phyloP scores from a whole-genome alignment of 2,113 vertebrate genomes.

The Antigone vipio region DNA sequence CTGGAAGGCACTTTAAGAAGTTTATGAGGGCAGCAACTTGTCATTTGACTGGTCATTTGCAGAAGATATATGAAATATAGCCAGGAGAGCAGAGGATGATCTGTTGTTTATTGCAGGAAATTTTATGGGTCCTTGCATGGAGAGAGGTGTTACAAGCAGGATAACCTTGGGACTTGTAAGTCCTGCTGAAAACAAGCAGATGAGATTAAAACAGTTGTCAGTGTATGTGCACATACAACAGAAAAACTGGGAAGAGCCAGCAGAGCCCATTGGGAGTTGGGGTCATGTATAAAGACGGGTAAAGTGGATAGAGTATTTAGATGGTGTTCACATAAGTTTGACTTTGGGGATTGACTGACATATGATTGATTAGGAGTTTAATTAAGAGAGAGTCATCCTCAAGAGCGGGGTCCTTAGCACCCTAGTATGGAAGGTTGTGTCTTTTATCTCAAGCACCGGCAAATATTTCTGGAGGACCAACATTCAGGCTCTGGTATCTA shows the following conservation, averaged over 20 bases:
- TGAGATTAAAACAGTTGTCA: neutral
- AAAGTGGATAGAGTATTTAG: neutral
- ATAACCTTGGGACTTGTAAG: neutral
- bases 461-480: neutral
- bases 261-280: accelerated
- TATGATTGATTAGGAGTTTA: neutral
- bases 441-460: neutral
- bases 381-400: neutral
- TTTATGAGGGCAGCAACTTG: slow-evolving; percentile 28
- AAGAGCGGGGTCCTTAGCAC: neutral
- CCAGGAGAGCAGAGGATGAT: neutral
- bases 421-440: neutral
- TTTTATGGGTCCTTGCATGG: neutral
- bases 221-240: neutral
- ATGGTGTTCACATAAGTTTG: neutral
- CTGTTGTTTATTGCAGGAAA: neutral
- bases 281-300: neutral
- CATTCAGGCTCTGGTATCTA: neutral
- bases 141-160: neutral
- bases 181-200: neutral
- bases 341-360: neutral
- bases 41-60: slow-evolving; percentile 5
- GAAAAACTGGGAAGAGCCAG: neutral
- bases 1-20: slow-evolving; percentile 1
- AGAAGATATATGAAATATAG: slow-evolving; percentile 4